Evolutionary conservation across 1,140 invertebrate genomes (phyloP).

Genomic region (Rhagoletis zephyria): DNA sequence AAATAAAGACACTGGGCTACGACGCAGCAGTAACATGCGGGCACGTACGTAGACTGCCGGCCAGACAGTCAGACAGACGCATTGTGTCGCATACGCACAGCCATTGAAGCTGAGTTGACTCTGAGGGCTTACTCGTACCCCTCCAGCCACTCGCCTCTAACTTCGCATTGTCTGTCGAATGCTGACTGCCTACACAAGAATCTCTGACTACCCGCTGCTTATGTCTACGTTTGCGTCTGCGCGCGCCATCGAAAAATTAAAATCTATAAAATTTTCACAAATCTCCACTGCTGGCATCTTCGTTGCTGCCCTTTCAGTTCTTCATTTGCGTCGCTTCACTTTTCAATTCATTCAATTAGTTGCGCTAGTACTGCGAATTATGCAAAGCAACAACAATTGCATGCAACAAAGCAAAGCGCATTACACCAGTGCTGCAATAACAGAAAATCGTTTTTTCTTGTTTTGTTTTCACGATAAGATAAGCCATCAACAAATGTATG

Average conservation of each 20-base stretch:
- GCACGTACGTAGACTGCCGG: not conserved
- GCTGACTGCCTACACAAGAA: not conserved
- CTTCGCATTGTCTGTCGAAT: too few species aligned
- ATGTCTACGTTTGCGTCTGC: not conserved
- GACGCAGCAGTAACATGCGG: not conserved
- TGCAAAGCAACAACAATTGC: not conserved
- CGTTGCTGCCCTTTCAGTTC: too few species aligned
- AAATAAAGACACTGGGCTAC: not conserved
- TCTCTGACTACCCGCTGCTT: not conserved
- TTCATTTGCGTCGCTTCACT: not conserved
- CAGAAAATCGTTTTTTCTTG: not conserved
- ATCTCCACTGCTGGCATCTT: not conserved
- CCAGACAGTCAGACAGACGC: not conserved
- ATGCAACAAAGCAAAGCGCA: not conserved
- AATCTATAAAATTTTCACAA: constrained; percentile 20
- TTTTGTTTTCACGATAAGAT: constrained; percentile 4
- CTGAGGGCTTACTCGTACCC: not conserved
- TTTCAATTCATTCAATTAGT: constrained; percentile 46
- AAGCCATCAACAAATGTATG: not conserved
- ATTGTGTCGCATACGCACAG: constrained; percentile 9
- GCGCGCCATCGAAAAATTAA: not conserved
- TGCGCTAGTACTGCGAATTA: not conserved
- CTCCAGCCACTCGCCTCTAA: not conserved
- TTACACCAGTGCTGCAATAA: not conserved
- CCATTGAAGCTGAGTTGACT: not conserved